Base-by-base conservation (phyloP, 2,113 vertebrate genomes). In the Drymodes brunneopygia region DNA sequence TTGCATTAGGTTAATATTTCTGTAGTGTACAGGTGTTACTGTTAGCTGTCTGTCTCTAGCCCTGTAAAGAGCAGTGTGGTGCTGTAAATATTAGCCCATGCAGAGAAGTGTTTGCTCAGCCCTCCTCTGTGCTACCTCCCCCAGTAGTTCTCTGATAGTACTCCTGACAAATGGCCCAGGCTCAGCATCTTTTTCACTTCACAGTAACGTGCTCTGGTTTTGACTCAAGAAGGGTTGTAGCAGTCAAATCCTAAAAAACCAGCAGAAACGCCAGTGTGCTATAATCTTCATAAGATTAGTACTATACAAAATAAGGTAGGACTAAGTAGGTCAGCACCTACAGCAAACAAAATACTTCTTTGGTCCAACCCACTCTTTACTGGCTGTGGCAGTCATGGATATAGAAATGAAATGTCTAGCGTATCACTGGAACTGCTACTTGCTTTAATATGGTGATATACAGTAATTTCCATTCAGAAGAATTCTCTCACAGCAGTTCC, bases 1-100 rank as follows among this genome's bases (percentile, higher is more conserved):
- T 97, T 97, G 66, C 75, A 80, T 61, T 93, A 67, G 90, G 90
- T 94, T 97, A 95, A 96, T 97, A 90, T 95, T 96, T 95, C 95
- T 91, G 44, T 81, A 77, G 67, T 11, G 79, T 74, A 90, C 97
- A 96, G 94, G 84, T 97, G 95, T 88, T 95, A 61, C 56, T 79
- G 60, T 27, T 40, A 91, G 47, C 38, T 78, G 78, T 93, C 92
- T 71, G 56, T 79, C 72, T 67, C 66, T 42, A 66, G 45, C 47
- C 42, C 81, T 35, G 18, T 60, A 90, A 89, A 83, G 74, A 91
- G 53, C 75, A 57, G n/a, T 22, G 24, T 44, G 58, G 50, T 7
- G 65, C 87, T 90, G 92, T 90, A 93, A 93, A 94, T 95, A 96
- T 95, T 95, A 95, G 78, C 65, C 79, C 38, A 83, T 80, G 74